Evolutionary conservation across 2,113 vertebrate genomes (phyloP).

Genomic region (Prochilodus magdalenae): DNA sequence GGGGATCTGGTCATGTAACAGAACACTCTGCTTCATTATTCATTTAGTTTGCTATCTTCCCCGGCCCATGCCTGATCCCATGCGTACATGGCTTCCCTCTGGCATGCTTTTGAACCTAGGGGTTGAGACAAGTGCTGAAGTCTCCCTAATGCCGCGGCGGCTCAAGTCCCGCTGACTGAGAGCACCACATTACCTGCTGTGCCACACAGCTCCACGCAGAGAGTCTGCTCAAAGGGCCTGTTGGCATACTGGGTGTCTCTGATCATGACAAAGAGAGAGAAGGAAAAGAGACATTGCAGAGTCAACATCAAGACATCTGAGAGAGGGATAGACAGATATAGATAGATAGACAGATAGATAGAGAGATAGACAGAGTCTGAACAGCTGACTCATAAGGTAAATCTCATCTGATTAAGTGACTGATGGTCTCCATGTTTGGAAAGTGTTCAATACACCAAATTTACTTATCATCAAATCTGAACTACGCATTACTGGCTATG

Average conservation of each 20-base stretch:
- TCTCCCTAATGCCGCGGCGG: neutral
- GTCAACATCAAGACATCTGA: neutral
- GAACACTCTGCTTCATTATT: slow-evolving; percentile 32
- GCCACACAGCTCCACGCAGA: slow-evolving; percentile 93
- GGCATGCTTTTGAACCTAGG: slow-evolving; percentile 31
- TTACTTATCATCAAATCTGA: slow-evolving; percentile 13
- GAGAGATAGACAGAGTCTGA: slow-evolving; percentile 1
- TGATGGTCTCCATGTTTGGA: neutral
- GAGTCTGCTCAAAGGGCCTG: slow-evolving; percentile 88
- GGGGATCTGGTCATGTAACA: slow-evolving; percentile 9
- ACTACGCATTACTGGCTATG: neutral
- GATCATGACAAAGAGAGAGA: slow-evolving; percentile 48
- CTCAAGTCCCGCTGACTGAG: slow-evolving; percentile 23
- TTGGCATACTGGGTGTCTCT: slow-evolving; percentile 77
- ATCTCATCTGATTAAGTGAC: neutral
- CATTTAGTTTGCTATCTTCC: slow-evolving; percentile 20
- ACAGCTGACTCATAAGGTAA: slow-evolving; percentile 27
- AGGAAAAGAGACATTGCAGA: slow-evolving; percentile 27
- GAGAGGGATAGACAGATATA: slow-evolving; percentile 20
- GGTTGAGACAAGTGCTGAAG: neutral
- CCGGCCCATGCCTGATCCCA: neutral
- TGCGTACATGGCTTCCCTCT: slow-evolving; percentile 3
- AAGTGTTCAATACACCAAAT: slow-evolving; percentile 12
- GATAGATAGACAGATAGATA: neutral
- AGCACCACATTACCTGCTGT: slow-evolving; percentile 87